Base-by-base conservation (phyloP, 2,113 vertebrate species). In the Origma solitaria region DNA sequence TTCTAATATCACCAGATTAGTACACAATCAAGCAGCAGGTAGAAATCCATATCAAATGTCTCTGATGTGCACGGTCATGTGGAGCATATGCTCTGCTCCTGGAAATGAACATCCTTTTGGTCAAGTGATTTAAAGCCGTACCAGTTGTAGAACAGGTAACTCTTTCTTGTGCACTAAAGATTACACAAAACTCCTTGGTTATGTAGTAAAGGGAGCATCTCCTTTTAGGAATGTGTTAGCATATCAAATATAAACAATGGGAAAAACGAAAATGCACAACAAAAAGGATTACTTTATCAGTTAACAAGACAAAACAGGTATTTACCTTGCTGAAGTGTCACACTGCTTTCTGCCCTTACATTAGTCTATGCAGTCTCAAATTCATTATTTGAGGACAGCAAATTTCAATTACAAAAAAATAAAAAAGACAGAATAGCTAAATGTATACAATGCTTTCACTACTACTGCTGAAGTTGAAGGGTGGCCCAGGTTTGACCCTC, bases 131-230 rank as follows among this genome's bases (percentile, higher is more conserved):
- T 80, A 77, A 92, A 92, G 15, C 17, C 76, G 15, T 56, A 47
- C 17, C 15, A 4, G 24, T 3, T 37, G 11, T 20, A 57, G 30
- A 82, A 88, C 8, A 38, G 4, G 4, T 6, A n/a, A 57, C 14
- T 62, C 28, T 82, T 82, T 82, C 65, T 53, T 72, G 44, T 69
- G 13, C 10, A 21, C 28, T 57, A 45, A 72, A 64, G 37, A 47
- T 31, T 51, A 21, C 15, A 40, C 5, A 90, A 56, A 88, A 80
- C 4, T 79, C 22, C 53, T 76, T 62, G 44, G 13, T 44, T 42
- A 51, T 28, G 31, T 15, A 69, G 25, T 0, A 0, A 88, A 73
- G 33, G 90, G 28, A 62, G 4, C 5, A 64, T 1, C 2, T 17
- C 2, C 31, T 54, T 77, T 88, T 40, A 69, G 18, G 27, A 65